Percentiles rank a stretch among this genome's conserved stretches.
phyloP scores from a whole-genome alignment of 1,140 invertebrate species.

The Drosophila punjabiensis region DNA sequence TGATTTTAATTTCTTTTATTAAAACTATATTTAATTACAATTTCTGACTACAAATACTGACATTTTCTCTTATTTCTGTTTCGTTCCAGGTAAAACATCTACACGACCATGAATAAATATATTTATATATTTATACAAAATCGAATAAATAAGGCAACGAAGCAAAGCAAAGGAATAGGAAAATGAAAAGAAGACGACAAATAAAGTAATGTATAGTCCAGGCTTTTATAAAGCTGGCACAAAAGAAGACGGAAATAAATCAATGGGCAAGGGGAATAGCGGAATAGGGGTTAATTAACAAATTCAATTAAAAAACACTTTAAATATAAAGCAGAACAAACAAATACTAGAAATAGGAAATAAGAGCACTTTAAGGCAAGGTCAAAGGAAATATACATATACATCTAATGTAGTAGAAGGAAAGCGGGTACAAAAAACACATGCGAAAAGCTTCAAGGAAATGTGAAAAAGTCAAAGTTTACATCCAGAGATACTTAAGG shows the following conservation, averaged over 20 bases:
- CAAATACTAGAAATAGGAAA: background rate
- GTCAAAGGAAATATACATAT: conserved; percentile 11
- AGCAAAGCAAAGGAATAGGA: conserved; percentile 2
- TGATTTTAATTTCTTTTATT: background rate
- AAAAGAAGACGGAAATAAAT: background rate
- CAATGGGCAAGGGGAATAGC: background rate
- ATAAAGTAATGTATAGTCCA: conserved; percentile 1
- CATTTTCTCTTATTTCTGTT: conserved; percentile 22
- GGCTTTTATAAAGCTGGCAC: background rate
- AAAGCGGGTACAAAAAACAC: background rate
- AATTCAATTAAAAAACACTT: background rate
- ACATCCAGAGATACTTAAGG: background rate
- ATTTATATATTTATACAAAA: background rate
- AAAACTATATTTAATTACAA: background rate
- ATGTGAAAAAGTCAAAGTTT: conserved; percentile 23
- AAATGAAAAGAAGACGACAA: conserved; percentile 1
- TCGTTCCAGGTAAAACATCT: conserved; percentile 69
- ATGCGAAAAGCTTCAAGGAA: conserved; percentile 12
- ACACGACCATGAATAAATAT: background rate
- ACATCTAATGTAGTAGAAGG: background rate
- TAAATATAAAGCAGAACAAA: background rate
- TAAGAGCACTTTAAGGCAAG: conserved; percentile 3
- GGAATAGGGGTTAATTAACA: background rate
- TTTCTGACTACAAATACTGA: conserved; percentile 10
- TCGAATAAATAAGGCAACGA: background rate